These are phyloP conservation scores for Harpagoxenus sublaevis DNA, from an alignment of 2,888 invertebrate genomes.

Conservation along the genomic window DNA sequence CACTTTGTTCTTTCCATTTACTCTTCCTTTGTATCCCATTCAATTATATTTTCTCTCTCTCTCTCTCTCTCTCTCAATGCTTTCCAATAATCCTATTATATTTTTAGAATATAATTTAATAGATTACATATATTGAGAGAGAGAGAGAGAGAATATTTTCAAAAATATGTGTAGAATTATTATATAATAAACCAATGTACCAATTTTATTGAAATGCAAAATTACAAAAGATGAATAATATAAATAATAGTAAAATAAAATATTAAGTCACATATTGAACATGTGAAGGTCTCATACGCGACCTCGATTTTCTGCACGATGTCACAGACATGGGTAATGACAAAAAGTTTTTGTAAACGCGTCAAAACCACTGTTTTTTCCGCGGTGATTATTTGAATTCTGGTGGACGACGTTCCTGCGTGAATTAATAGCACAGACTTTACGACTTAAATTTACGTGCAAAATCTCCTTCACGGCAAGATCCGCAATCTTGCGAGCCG, in stretches of 20 bases:
- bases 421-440: too few relatives aligned
- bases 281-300: slow-evolving; percentile 2
- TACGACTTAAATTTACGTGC: too few relatives aligned
- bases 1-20: slow-evolving; percentile 8
- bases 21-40: neutral
- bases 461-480: too few relatives aligned
- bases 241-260: slow-evolving; percentile 1
- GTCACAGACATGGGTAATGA: slow-evolving; percentile 21
- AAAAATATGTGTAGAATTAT: neutral
- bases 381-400: slow-evolving; percentile 72
- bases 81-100: neutral
- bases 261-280: neutral
- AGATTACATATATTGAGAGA: neutral
- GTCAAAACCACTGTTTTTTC: slow-evolving; percentile 58
- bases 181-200: neutral
- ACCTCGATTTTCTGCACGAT: slow-evolving; percentile 37
- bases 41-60: neutral
- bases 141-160: neutral
- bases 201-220: neutral
- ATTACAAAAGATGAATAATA: neutral
- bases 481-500: too few relatives aligned
- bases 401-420: slow-evolving; percentile 51
- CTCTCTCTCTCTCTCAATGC: too few relatives aligned
- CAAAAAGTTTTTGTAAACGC: slow-evolving; percentile 56
- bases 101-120: neutral